Evolutionary conservation across 2,797 vertebrate species (phyloP).

Genomic region (Echiichthys vipera): DNA sequence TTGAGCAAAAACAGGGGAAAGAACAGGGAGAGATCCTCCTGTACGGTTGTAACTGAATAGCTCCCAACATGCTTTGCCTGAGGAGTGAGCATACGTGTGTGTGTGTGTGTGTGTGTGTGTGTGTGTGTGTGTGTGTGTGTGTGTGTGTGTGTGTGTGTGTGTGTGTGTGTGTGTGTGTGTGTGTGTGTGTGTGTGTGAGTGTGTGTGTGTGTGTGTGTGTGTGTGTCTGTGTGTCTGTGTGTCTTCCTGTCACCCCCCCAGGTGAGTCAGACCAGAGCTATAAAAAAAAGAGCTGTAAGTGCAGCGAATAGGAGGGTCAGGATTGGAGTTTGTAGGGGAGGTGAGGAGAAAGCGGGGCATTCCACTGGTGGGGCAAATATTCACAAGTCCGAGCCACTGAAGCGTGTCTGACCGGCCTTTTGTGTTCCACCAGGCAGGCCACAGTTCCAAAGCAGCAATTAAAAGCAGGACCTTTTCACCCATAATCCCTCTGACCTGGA

Average conservation of each 20-base stretch:
- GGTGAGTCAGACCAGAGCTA: conserved; percentile 54
- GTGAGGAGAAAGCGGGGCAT: conserved; percentile 73
- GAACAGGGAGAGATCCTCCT: conserved; percentile 14
- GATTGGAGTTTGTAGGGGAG: conserved; percentile 40
- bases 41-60: conserved; percentile 12
- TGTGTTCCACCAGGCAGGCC: conserved; percentile 82
- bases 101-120: too few species aligned
- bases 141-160: too few species aligned
- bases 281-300: conserved; percentile 31
- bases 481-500: conserved; percentile 84
- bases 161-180: too few species aligned
- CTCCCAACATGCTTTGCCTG: conserved; percentile 35
- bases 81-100: not conserved
- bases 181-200: too few species aligned
- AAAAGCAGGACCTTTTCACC: conserved; percentile 88
- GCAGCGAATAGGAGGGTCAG: conserved; percentile 39
- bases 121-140: too few species aligned
- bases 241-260: conserved; percentile 30
- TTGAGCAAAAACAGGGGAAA: conserved; percentile 35
- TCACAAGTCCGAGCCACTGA: conserved; percentile 83
- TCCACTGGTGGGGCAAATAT: conserved; percentile 86
- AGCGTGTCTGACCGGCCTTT: conserved; percentile 83
- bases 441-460: conserved; percentile 85
- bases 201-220: too few species aligned
- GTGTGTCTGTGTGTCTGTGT: conserved; percentile 19